Evolutionary conservation across 2,797 vertebrate species (phyloP).

Genomic region (Pristis pectinata): DNA sequence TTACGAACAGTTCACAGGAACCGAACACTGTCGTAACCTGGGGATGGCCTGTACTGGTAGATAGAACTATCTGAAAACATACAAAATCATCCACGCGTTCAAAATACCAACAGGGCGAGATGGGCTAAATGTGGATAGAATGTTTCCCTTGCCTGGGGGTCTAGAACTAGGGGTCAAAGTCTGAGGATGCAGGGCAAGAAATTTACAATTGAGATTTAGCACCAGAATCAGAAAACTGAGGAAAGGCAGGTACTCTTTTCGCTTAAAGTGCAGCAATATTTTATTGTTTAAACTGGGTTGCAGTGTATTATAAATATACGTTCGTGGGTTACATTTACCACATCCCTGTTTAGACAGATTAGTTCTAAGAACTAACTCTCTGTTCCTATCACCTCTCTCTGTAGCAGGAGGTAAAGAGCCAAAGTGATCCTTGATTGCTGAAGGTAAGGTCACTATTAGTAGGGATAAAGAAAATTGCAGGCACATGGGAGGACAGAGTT

Average conservation of each 20-base stretch:
- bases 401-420: background rate
- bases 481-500: background rate
- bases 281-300: background rate
- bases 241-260: background rate
- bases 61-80: background rate
- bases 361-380: background rate
- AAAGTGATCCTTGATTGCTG: too few species aligned
- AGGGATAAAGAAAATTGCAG: background rate
- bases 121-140: too few species aligned
- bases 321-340: background rate
- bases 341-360: background rate
- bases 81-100: too few species aligned
- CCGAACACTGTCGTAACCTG: too few species aligned
- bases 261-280: background rate
- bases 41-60: background rate
- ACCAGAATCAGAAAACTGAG: slow-evolving; percentile 18
- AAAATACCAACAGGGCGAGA: too few species aligned
- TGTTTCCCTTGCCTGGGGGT: too few species aligned
- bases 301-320: background rate
- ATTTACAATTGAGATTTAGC: background rate
- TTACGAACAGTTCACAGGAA: too few species aligned
- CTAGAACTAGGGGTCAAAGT: too few species aligned
- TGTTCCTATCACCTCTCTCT: background rate
- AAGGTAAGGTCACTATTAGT: background rate
- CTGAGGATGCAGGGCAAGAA: too few species aligned